Base-by-base conservation (phyloP, 1,140 invertebrate genomes). In the Pteromalus puparum region DNA sequence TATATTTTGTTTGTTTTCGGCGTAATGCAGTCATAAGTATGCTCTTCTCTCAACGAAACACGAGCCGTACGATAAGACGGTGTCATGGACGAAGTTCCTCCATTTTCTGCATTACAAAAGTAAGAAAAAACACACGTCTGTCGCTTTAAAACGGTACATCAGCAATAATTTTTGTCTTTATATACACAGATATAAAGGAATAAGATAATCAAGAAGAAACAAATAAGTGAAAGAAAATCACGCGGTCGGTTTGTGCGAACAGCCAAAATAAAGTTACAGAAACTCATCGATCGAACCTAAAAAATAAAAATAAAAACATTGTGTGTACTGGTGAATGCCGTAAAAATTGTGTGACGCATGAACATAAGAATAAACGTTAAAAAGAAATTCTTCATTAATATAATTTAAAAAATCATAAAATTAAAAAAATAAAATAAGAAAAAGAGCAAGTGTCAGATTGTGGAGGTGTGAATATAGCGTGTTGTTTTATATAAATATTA, bases 191-290 rank as follows among this genome's bases (percentile, higher is more conserved):
- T 28, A 53, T 6, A 79, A 28, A 75, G 6, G 18, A 80, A 75
- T 24, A 46, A 67, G 6, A 61, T 34, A 34, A n/a, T 18, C 48
- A 61, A 74, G 9, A 70, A 70, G 1, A 34, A 61, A 48, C 68
- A 83, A 26, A 28, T 46, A 53, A 13, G 15, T 61, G 42, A 67
- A 30, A 48, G n/a, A 13, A 9, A 79, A 72, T 79, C 48, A 67
- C 38, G 9, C 9, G 42, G 38, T 65, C 26, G 18, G 67, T 80
- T 46, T 80, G 83, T 77, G 79, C 78, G 75, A 83, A 87, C 74
- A 82, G 88, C 85, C 81, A 87, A 85, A 87, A 87, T 86, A 86
- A 76, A 86, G 5, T 53, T 30, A 79, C 30, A 46, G 7, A 74
- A 77, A 48, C 61, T 84, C 78, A 84, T 80, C 26, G 30, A 42